phyloP scores from a whole-genome alignment of 2,113 vertebrate species.

The Ameiurus melas region DNA sequence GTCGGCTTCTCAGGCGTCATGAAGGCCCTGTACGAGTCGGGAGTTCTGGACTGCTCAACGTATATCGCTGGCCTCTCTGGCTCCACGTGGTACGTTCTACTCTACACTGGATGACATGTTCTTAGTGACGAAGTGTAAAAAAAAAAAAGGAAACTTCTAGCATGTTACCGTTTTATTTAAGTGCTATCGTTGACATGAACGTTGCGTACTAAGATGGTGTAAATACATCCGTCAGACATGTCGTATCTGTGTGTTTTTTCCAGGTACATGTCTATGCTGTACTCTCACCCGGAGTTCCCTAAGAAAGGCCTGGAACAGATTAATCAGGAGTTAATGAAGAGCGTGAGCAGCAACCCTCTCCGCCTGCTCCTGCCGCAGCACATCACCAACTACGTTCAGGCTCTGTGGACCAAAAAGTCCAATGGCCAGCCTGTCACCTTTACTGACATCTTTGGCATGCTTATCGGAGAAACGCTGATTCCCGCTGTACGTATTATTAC shows the following conservation, averaged over 20 bases:
- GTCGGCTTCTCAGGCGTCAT: conserved; percentile 93
- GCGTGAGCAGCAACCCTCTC: conserved; percentile 89
- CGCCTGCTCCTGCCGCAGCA: conserved; percentile 90
- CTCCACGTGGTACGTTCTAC: conserved; percentile 83
- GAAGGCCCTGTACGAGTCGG: conserved; percentile 92
- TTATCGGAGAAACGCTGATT: conserved; percentile 96
- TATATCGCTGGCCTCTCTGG: conserved; percentile 94
- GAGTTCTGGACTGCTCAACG: conserved; percentile 89
- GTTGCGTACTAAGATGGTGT: too few species aligned
- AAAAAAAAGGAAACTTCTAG: too few species aligned
- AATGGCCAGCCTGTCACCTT: conserved; percentile 96
- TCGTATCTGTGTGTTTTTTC: not conserved
- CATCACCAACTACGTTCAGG: conserved; percentile 90
- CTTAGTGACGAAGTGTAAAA: too few species aligned
- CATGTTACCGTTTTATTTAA: too few species aligned
- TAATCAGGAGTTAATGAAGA: conserved; percentile 88
- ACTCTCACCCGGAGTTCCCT: conserved; percentile 92
- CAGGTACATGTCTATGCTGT: conserved; percentile 96
- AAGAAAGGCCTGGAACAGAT: conserved; percentile 87
- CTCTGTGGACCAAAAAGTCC: conserved; percentile 95
- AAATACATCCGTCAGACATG: not conserved
- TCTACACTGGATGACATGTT: too few species aligned
- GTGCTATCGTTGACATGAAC: too few species aligned
- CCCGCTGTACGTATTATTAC: conserved; percentile 77
- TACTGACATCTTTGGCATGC: conserved; percentile 95